phyloP scores from a whole-genome alignment of 2,797 vertebrate genomes.

The Echeneis naucrates region DNA sequence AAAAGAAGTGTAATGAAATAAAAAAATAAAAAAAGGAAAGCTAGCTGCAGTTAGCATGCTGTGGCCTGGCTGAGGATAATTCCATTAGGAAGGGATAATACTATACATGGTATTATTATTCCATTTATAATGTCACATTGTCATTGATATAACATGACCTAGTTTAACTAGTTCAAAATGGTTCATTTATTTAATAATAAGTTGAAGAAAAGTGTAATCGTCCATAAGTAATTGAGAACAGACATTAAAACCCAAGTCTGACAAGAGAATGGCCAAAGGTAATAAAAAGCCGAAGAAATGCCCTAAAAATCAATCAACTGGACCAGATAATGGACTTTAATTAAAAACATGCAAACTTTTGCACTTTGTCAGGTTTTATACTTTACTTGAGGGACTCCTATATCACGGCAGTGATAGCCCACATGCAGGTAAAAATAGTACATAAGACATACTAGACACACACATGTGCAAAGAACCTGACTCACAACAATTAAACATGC shows the following conservation, averaged over 20 bases:
- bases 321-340: constrained; percentile 61
- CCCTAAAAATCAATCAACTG: constrained; percentile 44
- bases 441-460: constrained; percentile 30
- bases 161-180: constrained; percentile 6
- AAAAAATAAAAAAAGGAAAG: too few species aligned
- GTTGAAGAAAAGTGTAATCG: constrained; percentile 38
- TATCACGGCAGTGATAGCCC: constrained; percentile 38
- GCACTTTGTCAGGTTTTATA: constrained; percentile 57
- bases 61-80: too few species aligned
- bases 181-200: constrained; percentile 47
- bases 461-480: constrained; percentile 20
- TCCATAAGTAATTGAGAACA: constrained; percentile 59
- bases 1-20: too few species aligned
- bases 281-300: constrained; percentile 43
- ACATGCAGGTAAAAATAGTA: constrained; percentile 2
- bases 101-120: too few species aligned
- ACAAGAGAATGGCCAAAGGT: constrained; percentile 46
- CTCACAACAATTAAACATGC: constrained; percentile 62
- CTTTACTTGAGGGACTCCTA: constrained; percentile 33
- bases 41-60: too few species aligned
- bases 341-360: constrained; percentile 64
- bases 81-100: too few species aligned
- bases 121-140: too few species aligned
- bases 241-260: constrained; percentile 53
- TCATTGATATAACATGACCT: too few species aligned